phyloP scores from a whole-genome alignment of 2,113 vertebrate genomes.

The Cathartes aura region DNA sequence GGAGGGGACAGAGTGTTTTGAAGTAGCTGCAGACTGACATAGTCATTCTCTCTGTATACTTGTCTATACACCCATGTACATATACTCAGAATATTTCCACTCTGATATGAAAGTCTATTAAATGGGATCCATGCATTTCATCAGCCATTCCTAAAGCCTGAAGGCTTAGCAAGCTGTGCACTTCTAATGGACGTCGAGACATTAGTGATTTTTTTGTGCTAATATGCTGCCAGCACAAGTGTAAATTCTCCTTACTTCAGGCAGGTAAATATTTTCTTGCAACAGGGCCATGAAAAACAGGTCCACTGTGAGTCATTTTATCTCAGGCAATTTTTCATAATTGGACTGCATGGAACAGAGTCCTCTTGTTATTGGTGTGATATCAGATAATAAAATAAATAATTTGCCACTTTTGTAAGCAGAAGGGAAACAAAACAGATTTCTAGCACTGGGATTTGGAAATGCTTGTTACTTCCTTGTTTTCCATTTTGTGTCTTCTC shows the following conservation, averaged over 20 bases:
- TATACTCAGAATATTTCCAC: not conserved
- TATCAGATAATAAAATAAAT: conserved; percentile 64
- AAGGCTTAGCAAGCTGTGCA: not conserved
- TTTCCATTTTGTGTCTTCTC: conserved; percentile 56
- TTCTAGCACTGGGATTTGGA: conserved; percentile 53
- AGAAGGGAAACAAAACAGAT: conserved; percentile 45
- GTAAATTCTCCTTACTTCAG: not conserved
- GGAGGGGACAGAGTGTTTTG: not conserved
- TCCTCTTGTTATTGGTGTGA: conserved; percentile 41
- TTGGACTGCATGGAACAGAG: conserved; percentile 38
- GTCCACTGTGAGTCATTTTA: conserved; percentile 45
- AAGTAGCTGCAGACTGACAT: not conserved
- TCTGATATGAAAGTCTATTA: not conserved
- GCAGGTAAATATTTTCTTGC: conserved; percentile 30
- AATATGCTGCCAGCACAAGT: not conserved
- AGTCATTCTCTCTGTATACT: not conserved
- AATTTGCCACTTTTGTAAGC: conserved; percentile 49
- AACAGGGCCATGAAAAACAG: conserved; percentile 8
- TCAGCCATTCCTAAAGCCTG: not conserved
- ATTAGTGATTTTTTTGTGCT: not conserved
- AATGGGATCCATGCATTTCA: not conserved
- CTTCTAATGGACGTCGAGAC: not conserved
- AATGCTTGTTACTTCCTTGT: conserved; percentile 58
- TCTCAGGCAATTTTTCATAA: conserved; percentile 61
- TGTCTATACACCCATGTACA: not conserved